Percentiles rank a stretch among this genome's conserved stretches.
Evolutionary conservation across 2,113 vertebrate genomes (phyloP).

Genomic region (Jacana jacana): DNA sequence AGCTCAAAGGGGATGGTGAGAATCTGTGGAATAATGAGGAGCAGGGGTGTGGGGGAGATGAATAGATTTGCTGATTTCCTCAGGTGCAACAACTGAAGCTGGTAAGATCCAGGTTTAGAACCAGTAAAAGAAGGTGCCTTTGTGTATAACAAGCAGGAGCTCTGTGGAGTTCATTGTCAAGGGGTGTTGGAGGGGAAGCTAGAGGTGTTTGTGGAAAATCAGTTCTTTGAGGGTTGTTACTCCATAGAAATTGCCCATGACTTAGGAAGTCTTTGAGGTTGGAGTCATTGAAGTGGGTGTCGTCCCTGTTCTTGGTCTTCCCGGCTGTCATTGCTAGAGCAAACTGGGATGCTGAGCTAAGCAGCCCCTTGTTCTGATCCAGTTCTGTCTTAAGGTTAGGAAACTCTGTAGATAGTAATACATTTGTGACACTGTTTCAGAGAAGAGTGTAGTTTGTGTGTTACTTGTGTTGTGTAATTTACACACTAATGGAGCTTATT

Average conservation of each 20-base stretch:
- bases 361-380: not conserved
- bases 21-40: not conserved
- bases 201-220: not conserved
- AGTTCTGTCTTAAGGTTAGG: not conserved
- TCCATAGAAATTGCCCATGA: not conserved
- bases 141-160: not conserved
- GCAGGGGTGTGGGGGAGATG: not conserved
- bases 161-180: not conserved
- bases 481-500: rapidly evolving
- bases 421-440: not conserved
- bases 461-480: not conserved
- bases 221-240: not conserved
- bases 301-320: not conserved
- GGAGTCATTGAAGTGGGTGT: not conserved
- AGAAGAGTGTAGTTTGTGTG: not conserved
- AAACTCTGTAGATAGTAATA: not conserved
- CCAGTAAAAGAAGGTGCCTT: not conserved
- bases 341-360: not conserved
- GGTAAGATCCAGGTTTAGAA: not conserved
- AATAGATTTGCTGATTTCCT: not conserved
- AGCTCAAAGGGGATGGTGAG: not conserved
- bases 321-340: not conserved
- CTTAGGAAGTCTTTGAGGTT: not conserved
- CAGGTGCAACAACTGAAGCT: not conserved
- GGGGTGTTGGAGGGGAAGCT: not conserved